phyloP scores from a whole-genome alignment of 2,113 vertebrate genomes.

The Drymodes brunneopygia region DNA sequence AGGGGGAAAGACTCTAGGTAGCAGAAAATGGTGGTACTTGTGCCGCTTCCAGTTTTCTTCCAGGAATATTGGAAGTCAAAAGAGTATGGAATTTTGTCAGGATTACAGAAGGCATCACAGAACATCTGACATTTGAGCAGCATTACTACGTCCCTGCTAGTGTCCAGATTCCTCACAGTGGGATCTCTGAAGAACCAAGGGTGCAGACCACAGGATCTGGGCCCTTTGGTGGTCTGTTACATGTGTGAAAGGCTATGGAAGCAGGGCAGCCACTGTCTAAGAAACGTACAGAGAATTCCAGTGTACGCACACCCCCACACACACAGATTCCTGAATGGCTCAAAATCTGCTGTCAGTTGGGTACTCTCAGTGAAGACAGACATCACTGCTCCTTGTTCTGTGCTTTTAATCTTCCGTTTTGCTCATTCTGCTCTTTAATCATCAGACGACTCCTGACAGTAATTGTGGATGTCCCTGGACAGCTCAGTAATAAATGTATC shows the following conservation, averaged over 20 bases:
- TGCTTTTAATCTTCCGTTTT: constrained; percentile 23
- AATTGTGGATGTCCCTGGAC: constrained; percentile 40
- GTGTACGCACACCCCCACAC: neutral
- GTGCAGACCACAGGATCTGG: neutral
- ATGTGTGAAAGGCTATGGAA: rapidly evolving
- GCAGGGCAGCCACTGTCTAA: neutral
- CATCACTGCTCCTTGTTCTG: neutral
- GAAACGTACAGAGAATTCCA: neutral
- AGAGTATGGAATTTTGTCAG: neutral
- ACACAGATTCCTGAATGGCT: neutral
- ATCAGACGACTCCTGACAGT: neutral
- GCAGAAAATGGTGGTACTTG: neutral
- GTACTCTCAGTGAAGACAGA: neutral
- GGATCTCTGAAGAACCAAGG: neutral
- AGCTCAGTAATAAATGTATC: constrained; percentile 48
- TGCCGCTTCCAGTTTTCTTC: neutral
- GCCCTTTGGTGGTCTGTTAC: neutral
- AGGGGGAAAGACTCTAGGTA: neutral
- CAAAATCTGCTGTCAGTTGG: neutral
- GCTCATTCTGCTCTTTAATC: constrained; percentile 52
- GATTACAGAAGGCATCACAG: neutral
- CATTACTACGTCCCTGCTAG: rapidly evolving
- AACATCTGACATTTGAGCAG: neutral
- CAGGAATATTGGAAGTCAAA: neutral
- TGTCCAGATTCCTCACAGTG: neutral